phyloP scores from a whole-genome alignment of 2,888 invertebrate species.

The Heteromurus nitidus region DNA sequence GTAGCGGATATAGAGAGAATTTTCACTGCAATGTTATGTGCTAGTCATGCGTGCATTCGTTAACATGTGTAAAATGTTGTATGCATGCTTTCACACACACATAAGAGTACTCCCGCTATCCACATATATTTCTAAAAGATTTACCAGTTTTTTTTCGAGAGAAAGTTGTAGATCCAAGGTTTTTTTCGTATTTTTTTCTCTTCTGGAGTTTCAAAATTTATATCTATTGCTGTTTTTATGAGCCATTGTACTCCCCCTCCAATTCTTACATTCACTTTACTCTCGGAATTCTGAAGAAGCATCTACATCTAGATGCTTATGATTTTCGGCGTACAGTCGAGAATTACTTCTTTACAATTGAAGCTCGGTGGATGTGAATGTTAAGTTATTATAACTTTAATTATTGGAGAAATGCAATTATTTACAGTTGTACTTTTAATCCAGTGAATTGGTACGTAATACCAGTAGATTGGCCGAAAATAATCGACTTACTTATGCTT shows the following conservation, averaged over 20 bases:
- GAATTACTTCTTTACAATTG: too few relatives aligned
- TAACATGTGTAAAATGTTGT: constrained; percentile 20
- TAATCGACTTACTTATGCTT: too few relatives aligned
- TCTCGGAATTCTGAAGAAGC: too few relatives aligned
- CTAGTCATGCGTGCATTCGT: neutral
- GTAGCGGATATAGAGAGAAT: neutral
- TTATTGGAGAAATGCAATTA: too few relatives aligned
- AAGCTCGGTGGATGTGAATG: too few relatives aligned
- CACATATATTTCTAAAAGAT: constrained; percentile 1
- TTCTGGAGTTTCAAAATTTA: constrained; percentile 48
- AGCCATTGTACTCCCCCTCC: constrained; percentile 23
- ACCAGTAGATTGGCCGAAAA: too few relatives aligned
- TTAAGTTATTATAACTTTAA: too few relatives aligned
- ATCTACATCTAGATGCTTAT: too few relatives aligned
- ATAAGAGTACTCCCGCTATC: too few relatives aligned
- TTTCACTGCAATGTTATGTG: neutral
- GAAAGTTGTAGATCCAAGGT: constrained; percentile 5
- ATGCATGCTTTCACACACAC: neutral
- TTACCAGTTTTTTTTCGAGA: constrained; percentile 38
- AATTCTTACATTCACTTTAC: neutral
- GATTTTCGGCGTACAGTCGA: too few relatives aligned
- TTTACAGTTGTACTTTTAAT: too few relatives aligned
- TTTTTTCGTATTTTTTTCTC: constrained; percentile 12
- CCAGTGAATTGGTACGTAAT: too few relatives aligned
- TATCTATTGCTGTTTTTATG: constrained; percentile 64